Evolutionary conservation across 2,797 vertebrate genomes (phyloP).

Genomic region (Spinibarbus caldwelli): DNA sequence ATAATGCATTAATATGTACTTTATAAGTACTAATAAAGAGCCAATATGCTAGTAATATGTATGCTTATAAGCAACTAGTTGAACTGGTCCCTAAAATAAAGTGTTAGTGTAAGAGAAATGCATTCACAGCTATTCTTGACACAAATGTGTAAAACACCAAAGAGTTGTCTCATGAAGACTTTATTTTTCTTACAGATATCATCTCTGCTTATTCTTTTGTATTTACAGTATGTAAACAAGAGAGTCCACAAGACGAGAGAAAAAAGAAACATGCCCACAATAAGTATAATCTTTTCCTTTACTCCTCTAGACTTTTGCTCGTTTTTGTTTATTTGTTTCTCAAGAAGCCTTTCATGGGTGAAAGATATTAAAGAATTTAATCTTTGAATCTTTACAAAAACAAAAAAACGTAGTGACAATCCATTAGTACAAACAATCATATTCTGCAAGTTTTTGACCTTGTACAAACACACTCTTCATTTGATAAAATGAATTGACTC

Average conservation of each 20-base stretch:
- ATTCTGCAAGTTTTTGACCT: conserved; percentile 32
- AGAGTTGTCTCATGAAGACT: conserved; percentile 40
- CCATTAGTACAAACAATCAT: conserved; percentile 39
- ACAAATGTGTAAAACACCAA: background rate
- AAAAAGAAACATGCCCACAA: conserved; percentile 78
- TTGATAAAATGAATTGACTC: conserved; percentile 28
- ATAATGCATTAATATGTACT: background rate
- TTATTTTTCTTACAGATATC: conserved; percentile 58
- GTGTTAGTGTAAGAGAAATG: background rate
- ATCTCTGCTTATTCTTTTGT: conserved; percentile 68
- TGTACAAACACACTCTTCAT: conserved; percentile 45
- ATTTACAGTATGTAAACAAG: conserved; percentile 85
- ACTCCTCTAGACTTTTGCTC: conserved; percentile 54
- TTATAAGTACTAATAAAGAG: background rate
- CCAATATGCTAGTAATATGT: background rate
- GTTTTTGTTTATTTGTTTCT: conserved; percentile 64
- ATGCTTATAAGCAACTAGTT: background rate
- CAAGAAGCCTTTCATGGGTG: conserved; percentile 26
- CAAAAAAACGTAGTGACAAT: conserved; percentile 30
- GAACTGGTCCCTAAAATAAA: background rate
- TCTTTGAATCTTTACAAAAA: conserved; percentile 5
- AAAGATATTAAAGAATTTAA: conserved; percentile 55
- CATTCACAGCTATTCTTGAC: background rate
- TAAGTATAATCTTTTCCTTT: conserved; percentile 71
- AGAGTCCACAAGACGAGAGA: conserved; percentile 70